Percentiles rank a stretch among this genome's conserved stretches.
Evolutionary conservation across 2,797 vertebrate species (phyloP).

Genomic region (Rhinatrema bivittatum): DNA sequence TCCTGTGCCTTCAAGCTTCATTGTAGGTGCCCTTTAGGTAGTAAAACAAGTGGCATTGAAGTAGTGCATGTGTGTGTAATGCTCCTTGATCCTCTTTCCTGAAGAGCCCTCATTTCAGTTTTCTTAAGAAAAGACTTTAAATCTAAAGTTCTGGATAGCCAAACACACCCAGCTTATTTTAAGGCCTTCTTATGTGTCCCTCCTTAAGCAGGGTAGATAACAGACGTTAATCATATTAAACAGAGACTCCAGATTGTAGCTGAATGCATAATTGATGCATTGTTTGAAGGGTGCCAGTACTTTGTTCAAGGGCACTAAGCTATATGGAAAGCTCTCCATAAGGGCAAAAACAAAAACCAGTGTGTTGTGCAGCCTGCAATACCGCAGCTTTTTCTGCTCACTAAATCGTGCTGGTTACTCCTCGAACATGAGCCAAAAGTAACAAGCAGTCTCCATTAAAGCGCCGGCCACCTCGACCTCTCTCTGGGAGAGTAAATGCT

Average conservation of each 20-base stretch:
- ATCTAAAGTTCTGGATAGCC: constrained; percentile 38
- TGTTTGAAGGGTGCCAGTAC: constrained; percentile 39
- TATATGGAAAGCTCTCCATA: too few relatives aligned
- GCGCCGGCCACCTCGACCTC: constrained; percentile 20
- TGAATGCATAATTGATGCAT: constrained; percentile 46
- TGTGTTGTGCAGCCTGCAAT: too few relatives aligned
- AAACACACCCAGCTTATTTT: constrained; percentile 28
- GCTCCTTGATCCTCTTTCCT: too few relatives aligned
- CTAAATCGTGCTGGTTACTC: constrained; percentile 52
- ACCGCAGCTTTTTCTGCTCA: constrained; percentile 2
- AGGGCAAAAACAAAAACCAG: too few relatives aligned
- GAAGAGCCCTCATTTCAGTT: constrained; percentile 27
- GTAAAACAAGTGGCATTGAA: too few relatives aligned
- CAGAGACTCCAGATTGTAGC: constrained; percentile 25
- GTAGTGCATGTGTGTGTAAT: too few relatives aligned
- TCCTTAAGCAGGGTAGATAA: constrained; percentile 43
- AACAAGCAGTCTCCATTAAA: constrained; percentile 29
- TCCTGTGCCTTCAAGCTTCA: too few relatives aligned
- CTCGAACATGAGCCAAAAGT: constrained; percentile 32
- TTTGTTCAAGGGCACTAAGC: constrained; percentile 21
- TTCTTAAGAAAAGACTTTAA: constrained; percentile 35
- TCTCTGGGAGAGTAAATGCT: constrained; percentile 39
- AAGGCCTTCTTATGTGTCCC: constrained; percentile 30
- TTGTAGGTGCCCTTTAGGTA: too few relatives aligned
- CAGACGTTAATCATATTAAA: constrained; percentile 59